These are phyloP conservation scores for Melanocharis versteri DNA, from an alignment of 2,113 vertebrate species.

Conservation along the genomic window DNA sequence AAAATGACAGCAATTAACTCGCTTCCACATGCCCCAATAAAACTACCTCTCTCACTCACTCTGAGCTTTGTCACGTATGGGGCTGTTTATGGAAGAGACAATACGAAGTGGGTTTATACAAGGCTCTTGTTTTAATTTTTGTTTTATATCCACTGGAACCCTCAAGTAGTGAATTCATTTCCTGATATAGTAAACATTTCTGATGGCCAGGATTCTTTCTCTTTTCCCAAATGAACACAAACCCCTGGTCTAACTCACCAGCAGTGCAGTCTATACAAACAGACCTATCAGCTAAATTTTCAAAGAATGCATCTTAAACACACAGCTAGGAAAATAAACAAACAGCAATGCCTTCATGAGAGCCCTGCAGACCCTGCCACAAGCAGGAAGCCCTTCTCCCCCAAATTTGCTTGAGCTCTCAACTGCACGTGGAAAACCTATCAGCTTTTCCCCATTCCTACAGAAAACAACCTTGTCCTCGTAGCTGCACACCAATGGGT, in stretches of 20 bases:
- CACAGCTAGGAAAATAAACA: conserved; percentile 47
- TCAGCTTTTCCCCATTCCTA: not conserved
- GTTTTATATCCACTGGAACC: conserved; percentile 64
- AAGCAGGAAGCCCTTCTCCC: not conserved
- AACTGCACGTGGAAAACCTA: not conserved
- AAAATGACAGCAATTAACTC: conserved; percentile 30
- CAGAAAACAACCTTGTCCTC: not conserved
- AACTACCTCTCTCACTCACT: conserved; percentile 41
- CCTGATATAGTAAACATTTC: conserved; percentile 70
- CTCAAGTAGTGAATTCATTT: conserved; percentile 71
- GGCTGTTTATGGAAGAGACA: conserved; percentile 52
- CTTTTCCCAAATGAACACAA: conserved; percentile 65
- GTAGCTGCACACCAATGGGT: not conserved
- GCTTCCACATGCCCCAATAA: conserved; percentile 17
- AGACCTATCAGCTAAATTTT: conserved; percentile 47
- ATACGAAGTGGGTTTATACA: conserved; percentile 53
- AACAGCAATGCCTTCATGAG: not conserved
- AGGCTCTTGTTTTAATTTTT: conserved; percentile 68
- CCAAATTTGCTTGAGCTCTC: not conserved
- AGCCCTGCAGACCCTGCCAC: not conserved
- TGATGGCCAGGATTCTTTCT: conserved; percentile 64
- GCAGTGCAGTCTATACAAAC: conserved; percentile 49
- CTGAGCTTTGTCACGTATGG: conserved; percentile 17
- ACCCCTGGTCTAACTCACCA: conserved; percentile 51
- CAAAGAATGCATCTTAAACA: conserved; percentile 48